Evolutionary conservation across 2,888 invertebrate genomes (phyloP).

Genomic region (Temnothorax ravouxi): DNA sequence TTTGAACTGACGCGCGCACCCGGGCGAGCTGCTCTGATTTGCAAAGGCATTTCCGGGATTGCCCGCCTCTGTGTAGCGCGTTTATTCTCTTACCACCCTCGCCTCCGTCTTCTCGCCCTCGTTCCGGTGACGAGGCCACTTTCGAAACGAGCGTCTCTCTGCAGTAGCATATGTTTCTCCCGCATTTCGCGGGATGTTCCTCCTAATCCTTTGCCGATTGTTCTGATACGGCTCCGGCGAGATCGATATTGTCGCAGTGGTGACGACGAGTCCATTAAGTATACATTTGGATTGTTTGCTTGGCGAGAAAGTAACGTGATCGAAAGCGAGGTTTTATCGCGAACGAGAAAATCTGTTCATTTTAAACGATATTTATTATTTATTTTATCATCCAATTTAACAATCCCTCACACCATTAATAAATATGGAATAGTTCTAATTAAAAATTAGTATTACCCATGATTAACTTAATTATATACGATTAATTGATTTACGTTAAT

Average conservation of each 20-base stretch:
- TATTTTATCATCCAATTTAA: neutral
- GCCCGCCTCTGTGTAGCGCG: slow-evolving; percentile 55
- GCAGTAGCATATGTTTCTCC: slow-evolving; percentile 2
- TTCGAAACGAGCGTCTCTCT: slow-evolving; percentile 17
- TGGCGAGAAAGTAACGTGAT: neutral
- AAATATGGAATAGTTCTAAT: neutral
- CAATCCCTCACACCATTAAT: neutral
- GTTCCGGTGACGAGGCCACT: slow-evolving; percentile 43
- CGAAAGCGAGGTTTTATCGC: neutral
- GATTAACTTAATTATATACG: neutral
- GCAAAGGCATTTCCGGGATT: slow-evolving; percentile 76
- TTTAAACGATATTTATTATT: neutral
- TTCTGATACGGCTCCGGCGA: slow-evolving; percentile 19
- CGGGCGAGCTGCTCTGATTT: slow-evolving; percentile 69
- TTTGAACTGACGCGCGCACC: slow-evolving; percentile 64
- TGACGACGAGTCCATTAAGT: neutral
- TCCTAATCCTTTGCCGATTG: slow-evolving; percentile 34
- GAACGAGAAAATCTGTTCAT: neutral
- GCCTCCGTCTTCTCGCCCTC: slow-evolving; percentile 12
- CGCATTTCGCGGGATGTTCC: slow-evolving; percentile 5
- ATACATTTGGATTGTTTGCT: slow-evolving; percentile 8
- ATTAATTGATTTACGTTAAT: neutral
- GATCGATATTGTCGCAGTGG: slow-evolving; percentile 12
- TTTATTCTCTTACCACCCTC: slow-evolving; percentile 9
- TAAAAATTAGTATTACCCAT: neutral